Base-by-base conservation (phyloP, 2,113 vertebrate species). In the Mixornis gularis region DNA sequence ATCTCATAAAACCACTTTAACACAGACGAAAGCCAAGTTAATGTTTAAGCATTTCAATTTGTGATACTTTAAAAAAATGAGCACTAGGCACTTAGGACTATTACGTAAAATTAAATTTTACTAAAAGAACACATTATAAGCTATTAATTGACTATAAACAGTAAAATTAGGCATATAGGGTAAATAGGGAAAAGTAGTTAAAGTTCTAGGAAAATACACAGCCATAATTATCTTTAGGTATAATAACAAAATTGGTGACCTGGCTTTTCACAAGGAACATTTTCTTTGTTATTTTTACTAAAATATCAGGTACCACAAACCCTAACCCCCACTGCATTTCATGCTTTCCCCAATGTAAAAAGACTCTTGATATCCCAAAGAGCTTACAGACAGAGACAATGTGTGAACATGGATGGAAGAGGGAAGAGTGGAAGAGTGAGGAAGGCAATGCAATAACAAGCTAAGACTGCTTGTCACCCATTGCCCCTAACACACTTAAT, bases 391-490 rank as follows among this genome's bases (percentile, higher is more conserved):
- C 38, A 52, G 26, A 80, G 46, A 32, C 14, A 46, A 17, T 8
- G 2, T 20, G 20, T 49, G 46, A 59, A 16, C 17, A 12, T 4
- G 24, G n/a, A 34, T 2, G 6, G 55, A 63, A 70, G 32, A 80
- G 15, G 10, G 19, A 52, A 65, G 30, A 51, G 18, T 10, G 13
- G 30, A 71, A 16, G 9, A 77, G 11, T 58, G 15, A 20, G 51
- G 84, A 78, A 84, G 15, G 9, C 25, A 53, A 17, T 1, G 0
- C 22, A 60, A 17, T 7, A 73, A 43, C 24, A 68, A 68, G 18
- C 21, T 26, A 41, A 56, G 0, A 3, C 15, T 65, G 16, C 13
- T 26, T 13, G 5, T 65, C 63, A 34, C 1, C 2, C 25, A 24
- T 20, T 40, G 22, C 11, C 5, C 29, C 17, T 49, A 62, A 49